Conservation (phyloP, 2,888 invertebrate genomes). For the Zele albiditarsus region DNA sequence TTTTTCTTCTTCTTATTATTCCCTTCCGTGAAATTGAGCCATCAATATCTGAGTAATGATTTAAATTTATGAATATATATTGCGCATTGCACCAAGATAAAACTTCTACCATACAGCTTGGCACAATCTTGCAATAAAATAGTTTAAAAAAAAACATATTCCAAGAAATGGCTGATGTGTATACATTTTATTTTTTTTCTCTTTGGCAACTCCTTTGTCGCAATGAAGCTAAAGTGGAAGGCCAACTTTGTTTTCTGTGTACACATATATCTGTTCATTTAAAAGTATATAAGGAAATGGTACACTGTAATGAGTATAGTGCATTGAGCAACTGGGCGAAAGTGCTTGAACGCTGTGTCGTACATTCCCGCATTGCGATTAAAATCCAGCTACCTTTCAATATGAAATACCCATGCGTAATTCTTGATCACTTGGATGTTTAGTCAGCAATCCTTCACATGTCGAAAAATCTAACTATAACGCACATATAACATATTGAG, state of each 20-base stretch:
- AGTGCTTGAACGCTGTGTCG: constrained; percentile 15
- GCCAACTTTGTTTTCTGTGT: constrained; percentile 1
- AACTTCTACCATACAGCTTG: background rate
- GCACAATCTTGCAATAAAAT: background rate
- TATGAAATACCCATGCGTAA: constrained; percentile 1
- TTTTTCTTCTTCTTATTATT: background rate
- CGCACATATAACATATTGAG: constrained; percentile 15
- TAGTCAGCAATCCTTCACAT: background rate
- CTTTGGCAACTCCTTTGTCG: background rate
- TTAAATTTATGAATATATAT: background rate
- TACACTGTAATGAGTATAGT: constrained; percentile 10
- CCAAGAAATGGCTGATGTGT: background rate
- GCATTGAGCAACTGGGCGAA: constrained; percentile 25
- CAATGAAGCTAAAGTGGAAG: background rate
- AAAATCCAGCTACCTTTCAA: background rate
- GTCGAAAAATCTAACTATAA: background rate
- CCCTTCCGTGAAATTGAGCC: background rate
- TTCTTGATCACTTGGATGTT: background rate
- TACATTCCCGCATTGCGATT: constrained; percentile 20
- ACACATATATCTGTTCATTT: background rate
- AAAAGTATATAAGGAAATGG: background rate
- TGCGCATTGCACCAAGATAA: background rate
- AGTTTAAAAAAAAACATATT: background rate
- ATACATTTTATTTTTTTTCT: background rate
- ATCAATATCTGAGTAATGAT: background rate